phyloP scores from a whole-genome alignment of 1,140 invertebrate species.

The Drosophila repletoides region DNA sequence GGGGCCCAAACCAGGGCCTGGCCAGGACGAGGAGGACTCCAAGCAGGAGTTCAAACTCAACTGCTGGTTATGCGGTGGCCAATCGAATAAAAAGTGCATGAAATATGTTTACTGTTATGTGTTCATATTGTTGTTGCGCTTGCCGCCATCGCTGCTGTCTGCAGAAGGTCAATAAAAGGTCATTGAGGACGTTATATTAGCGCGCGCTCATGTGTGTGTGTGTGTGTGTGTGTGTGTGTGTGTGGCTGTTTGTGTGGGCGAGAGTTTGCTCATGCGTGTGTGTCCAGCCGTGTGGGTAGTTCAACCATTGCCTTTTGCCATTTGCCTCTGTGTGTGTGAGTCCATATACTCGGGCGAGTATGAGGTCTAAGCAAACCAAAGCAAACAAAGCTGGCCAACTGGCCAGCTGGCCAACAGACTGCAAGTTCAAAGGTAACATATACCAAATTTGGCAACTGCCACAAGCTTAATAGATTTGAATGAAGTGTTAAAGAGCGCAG shows the following conservation, averaged over 20 bases:
- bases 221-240: conserved; percentile 10
- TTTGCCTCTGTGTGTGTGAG: conserved; percentile 7
- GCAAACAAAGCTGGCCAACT: no score
- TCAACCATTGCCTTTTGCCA: not conserved
- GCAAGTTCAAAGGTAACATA: conserved; percentile 68
- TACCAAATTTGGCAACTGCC: conserved; percentile 56
- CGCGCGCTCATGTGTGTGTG: conserved; percentile 11
- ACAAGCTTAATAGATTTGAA: conserved; percentile 65
- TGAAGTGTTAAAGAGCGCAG: conserved; percentile 63
- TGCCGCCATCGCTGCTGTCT: conserved; percentile 18
- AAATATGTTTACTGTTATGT: conserved; percentile 73
- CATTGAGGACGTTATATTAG: conserved; percentile 66
- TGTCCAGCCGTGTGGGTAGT: conserved; percentile 26
- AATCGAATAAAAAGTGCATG: conserved; percentile 73
- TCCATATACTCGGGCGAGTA: not conserved
- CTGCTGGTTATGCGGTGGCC: conserved; percentile 49
- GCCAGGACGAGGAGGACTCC: no score
- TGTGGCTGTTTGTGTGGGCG: no score
- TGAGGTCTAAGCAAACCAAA: conserved; percentile 16
- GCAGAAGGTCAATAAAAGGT: conserved; percentile 70
- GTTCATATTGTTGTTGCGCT: conserved; percentile 35
- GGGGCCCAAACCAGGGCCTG: no score
- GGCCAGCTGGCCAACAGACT: conserved; percentile 40
- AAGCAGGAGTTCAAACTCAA: conserved; percentile 22
- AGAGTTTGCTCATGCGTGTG: conserved; percentile 31